Evolutionary conservation across 2,797 vertebrate species (phyloP), one percentile per base, ranked within the genome.

Genomic region (Gallinago stenura): DNA sequence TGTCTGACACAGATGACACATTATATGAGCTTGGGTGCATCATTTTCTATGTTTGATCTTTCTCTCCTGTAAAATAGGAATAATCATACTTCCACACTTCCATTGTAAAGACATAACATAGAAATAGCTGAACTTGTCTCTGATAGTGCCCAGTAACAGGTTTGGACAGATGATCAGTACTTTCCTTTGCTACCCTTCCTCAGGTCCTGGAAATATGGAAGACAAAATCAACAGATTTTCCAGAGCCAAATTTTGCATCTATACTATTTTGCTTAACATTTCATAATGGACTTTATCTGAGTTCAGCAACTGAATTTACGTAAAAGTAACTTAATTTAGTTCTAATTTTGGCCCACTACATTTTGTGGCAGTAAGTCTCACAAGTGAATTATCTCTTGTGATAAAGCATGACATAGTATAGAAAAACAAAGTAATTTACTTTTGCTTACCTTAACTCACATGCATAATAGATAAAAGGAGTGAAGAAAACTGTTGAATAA

Each of bases 241-340:
- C 18, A 48, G 25, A 68, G 21, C 1, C 4, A 54, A 33, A 57
- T 3, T 54, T 86, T 66, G 1, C 17, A 54, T 11, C 12, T 15
- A 10, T 28, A 15, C 0, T 46, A 6, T 66, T 77, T 77, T 46
- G 6, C 2, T 12, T 37, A 65, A 41, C 2, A 28, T 45, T 75
- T 87, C 24, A 2, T 10, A 64, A 35, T 28, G 7, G 11, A 45
- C 2, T 48, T 72, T 45, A 61, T 19, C 10, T 53, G 25, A 5
- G 3, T 79, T 80, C 20, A 41, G 6, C 3, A 80, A 72, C 68
- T 28, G 0, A 60, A 46, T 75, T 56, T 43, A 45, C 8, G 9
- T 46, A 46, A 81, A 84, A 51, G 1, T 8, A 58, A 50, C 4
- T 25, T 0, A 13, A 50, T 5, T 25, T 0, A 13, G n/a, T 82